Conservation (phyloP, 2,113 vertebrate genomes). For the Rhinopomastus cyanomelas region DNA sequence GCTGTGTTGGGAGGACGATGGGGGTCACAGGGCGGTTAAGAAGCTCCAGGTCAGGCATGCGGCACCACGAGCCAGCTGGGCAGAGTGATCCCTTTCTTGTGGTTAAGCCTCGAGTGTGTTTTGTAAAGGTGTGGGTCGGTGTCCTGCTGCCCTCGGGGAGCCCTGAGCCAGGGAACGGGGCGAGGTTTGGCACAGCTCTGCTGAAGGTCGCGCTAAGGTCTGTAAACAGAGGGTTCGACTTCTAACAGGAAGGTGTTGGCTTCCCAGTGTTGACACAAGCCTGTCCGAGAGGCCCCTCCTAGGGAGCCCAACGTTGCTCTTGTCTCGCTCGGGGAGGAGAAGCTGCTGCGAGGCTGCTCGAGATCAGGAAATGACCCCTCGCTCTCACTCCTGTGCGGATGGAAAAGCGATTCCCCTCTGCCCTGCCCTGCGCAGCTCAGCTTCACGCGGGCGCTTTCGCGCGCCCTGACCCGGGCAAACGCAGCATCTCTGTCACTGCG, state of each 20-base stretch:
- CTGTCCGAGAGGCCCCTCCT: constrained; percentile 42
- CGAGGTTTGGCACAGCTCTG: neutral
- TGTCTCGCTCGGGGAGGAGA: constrained; percentile 23
- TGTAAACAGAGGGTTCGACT: neutral
- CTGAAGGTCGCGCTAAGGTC: neutral
- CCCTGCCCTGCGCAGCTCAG: neutral
- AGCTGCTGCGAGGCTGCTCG: neutral
- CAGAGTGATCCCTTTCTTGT: neutral
- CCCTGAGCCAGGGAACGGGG: neutral
- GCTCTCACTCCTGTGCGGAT: neutral
- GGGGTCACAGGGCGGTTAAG: neutral
- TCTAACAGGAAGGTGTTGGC: constrained; percentile 46
- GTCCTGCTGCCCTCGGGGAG: neutral
- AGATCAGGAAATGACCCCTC: constrained; percentile 5
- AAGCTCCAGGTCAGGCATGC: neutral
- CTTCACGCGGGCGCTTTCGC: neutral
- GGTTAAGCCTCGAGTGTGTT: neutral
- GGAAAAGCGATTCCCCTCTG: neutral
- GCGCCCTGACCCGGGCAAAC: neutral
- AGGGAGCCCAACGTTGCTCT: neutral
- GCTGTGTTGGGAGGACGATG: neutral
- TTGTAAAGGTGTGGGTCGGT: neutral
- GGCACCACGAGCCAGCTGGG: neutral
- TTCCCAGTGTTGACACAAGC: constrained; percentile 56
- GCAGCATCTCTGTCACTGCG: fast-evolving